Conservation (phyloP, 2,113 vertebrate species). For the Pardalotus punctatus region DNA sequence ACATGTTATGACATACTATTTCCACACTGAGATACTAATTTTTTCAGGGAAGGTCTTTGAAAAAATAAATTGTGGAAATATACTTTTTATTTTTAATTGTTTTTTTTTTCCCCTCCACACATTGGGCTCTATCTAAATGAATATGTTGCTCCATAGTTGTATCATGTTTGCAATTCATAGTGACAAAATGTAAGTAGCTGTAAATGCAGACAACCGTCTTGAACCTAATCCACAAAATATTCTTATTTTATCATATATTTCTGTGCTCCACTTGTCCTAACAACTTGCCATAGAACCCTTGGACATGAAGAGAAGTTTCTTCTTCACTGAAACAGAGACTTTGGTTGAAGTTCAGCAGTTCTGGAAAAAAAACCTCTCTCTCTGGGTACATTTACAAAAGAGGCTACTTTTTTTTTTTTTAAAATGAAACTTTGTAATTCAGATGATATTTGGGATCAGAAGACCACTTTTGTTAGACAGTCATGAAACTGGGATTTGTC, state of each 20-base stretch:
- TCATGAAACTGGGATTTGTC: background rate
- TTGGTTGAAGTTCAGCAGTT: background rate
- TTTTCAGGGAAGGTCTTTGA: background rate
- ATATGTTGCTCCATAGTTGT: background rate
- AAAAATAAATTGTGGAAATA: background rate
- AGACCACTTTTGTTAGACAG: fast-evolving
- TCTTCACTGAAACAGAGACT: background rate
- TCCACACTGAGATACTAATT: background rate
- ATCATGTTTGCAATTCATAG: background rate
- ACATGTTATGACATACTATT: background rate
- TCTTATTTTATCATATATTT: background rate
- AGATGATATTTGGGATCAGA: background rate
- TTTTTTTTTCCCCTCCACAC: fast-evolving
- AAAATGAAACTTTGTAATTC: background rate
- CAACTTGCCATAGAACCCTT: background rate
- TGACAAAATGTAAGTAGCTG: background rate
- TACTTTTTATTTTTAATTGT: background rate
- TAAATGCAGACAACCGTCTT: background rate
- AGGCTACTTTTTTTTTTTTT: background rate
- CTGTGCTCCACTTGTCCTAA: background rate
- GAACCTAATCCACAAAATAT: background rate
- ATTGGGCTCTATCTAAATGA: background rate
- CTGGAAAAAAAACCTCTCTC: background rate
- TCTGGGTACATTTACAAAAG: background rate
- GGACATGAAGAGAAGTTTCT: background rate